A percentile compares a stretch with the other conserved stretches of the same genome.
Evolutionary conservation across 2,113 vertebrate genomes (phyloP).

Genomic region (Channa maculata): DNA sequence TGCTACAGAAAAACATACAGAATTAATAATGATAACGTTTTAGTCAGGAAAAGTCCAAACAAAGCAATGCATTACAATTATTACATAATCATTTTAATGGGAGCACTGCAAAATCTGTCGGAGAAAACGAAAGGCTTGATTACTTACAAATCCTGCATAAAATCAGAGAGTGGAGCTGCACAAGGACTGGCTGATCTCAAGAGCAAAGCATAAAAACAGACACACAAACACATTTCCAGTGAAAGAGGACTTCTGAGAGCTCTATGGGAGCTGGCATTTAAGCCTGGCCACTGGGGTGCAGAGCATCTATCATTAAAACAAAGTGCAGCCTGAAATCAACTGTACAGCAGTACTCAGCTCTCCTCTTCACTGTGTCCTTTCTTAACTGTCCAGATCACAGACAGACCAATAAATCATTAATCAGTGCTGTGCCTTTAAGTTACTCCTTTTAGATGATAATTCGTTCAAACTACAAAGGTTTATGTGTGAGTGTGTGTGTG

Average conservation of each 20-base stretch:
- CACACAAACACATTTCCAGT: slow-evolving; percentile 31
- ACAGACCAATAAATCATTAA: slow-evolving; percentile 52
- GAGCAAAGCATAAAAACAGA: slow-evolving; percentile 37
- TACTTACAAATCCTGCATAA: slow-evolving; percentile 56
- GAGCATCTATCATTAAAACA: slow-evolving; percentile 80
- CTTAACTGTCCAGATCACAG: slow-evolving; percentile 44
- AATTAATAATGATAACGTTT: slow-evolving; percentile 11
- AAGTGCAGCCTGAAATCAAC: slow-evolving; percentile 68
- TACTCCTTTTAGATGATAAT: slow-evolving; percentile 39
- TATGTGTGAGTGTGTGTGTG: slow-evolving; percentile 31
- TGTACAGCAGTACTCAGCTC: slow-evolving; percentile 40
- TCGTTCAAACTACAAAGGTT: slow-evolving; percentile 55
- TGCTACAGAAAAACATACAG: background rate
- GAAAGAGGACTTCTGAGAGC: slow-evolving; percentile 67
- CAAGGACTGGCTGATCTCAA: slow-evolving; percentile 44
- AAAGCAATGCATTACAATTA: slow-evolving; percentile 11
- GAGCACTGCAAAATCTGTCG: slow-evolving; percentile 30
- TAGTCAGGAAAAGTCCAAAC: slow-evolving; percentile 17
- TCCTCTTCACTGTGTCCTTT: slow-evolving; percentile 30
- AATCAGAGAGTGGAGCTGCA: slow-evolving; percentile 46
- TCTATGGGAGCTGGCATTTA: slow-evolving; percentile 66
- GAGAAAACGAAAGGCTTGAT: slow-evolving; percentile 40
- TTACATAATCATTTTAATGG: slow-evolving; percentile 43
- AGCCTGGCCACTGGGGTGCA: slow-evolving; percentile 62
- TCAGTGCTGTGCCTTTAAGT: slow-evolving; percentile 40